These are phyloP conservation scores for Altica lythri DNA, from an alignment of 2,888 invertebrate species.

Conservation along the genomic window DNA sequence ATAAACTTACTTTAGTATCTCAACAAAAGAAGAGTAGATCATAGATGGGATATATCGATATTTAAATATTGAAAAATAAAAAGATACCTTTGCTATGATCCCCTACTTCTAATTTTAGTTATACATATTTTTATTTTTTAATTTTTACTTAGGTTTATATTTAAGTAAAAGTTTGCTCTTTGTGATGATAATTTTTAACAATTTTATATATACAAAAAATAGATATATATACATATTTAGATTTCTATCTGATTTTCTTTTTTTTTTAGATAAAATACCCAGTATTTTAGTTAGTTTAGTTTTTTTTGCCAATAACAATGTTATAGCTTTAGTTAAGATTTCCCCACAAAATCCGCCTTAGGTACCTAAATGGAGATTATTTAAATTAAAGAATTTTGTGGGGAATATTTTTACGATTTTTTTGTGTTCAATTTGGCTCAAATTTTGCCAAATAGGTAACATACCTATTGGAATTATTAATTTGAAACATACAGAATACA, in stretches of 20 bases:
- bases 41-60: constrained; percentile 25
- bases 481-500: constrained; percentile 26
- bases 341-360: constrained; percentile 39
- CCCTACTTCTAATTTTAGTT: constrained; percentile 19
- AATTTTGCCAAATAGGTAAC: constrained; percentile 38
- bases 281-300: constrained; percentile 50
- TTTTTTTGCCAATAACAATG: constrained; percentile 38
- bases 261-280: constrained; percentile 46
- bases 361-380: constrained; percentile 13
- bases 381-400: constrained; percentile 36
- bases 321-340: constrained; percentile 39
- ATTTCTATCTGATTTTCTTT: constrained; percentile 45
- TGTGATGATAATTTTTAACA: constrained; percentile 53
- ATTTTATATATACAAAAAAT: constrained; percentile 48
- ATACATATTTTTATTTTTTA: constrained; percentile 33
- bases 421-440: constrained; percentile 50
- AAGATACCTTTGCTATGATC: constrained; percentile 24
- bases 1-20: constrained; percentile 18
- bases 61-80: no score
- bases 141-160: constrained; percentile 39
- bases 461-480: constrained; percentile 25
- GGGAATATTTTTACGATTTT: constrained; percentile 34
- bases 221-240: constrained; percentile 44
- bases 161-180: constrained; percentile 50
- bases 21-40: constrained; percentile 30